These are phyloP conservation scores for Dallia pectoralis DNA, from an alignment of 2,797 vertebrate species.

Conservation along the genomic window DNA sequence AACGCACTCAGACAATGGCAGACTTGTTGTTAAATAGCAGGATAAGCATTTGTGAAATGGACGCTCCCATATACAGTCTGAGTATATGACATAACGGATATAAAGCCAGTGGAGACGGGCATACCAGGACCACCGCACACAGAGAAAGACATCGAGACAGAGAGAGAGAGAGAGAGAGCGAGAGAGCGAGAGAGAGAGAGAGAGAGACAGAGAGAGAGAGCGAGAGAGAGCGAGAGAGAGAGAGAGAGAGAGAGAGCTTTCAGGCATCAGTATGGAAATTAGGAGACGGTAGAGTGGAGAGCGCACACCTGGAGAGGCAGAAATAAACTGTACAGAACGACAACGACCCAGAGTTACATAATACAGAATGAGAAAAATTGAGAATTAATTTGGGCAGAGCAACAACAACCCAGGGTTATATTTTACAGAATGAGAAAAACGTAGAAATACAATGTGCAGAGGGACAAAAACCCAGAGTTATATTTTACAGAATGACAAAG, in stretches of 20 bases:
- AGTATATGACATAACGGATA: slow-evolving; percentile 7
- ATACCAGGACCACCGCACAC: background rate
- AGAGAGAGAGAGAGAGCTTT: background rate
- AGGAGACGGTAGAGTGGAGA: background rate
- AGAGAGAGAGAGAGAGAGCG: background rate
- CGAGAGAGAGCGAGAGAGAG: background rate
- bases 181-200: background rate
- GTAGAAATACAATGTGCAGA: too few species aligned
- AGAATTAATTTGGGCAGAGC: too few species aligned
- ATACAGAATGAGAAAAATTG: background rate
- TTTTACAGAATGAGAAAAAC: background rate
- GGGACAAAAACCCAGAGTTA: background rate
- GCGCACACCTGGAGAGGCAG: background rate
- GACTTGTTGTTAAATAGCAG: background rate
- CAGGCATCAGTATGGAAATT: background rate
- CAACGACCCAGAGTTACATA: background rate
- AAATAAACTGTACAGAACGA: background rate
- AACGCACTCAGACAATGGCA: background rate
- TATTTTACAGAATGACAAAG: background rate
- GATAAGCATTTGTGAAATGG: slow-evolving; percentile 16
- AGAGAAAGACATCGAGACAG: background rate
- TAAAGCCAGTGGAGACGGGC: background rate
- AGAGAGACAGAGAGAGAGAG: background rate
- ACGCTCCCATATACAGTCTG: slow-evolving; percentile 17
- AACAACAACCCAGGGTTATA: background rate